phyloP scores from a whole-genome alignment of 2,888 invertebrate species.

The Dynastes maya region DNA sequence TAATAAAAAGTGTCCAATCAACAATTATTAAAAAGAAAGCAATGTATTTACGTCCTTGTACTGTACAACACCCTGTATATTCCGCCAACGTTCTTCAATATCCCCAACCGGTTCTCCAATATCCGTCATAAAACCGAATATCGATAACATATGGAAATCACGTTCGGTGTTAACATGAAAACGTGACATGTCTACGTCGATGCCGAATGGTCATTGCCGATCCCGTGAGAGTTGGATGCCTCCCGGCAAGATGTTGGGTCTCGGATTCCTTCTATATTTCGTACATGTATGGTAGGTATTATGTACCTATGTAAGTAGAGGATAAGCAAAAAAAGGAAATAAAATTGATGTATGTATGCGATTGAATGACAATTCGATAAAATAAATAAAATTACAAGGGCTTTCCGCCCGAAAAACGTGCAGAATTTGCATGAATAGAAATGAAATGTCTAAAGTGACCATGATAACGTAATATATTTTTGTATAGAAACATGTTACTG shows the following conservation, averaged over 20 bases:
- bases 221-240: constrained; percentile 20
- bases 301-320: no score
- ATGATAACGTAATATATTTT: no score
- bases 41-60: background rate
- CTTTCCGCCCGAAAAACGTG: no score
- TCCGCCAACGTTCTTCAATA: background rate
- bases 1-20: no score
- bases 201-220: constrained; percentile 10
- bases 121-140: constrained; percentile 19
- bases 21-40: background rate
- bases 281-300: no score
- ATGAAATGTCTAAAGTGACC: no score
- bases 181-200: constrained; percentile 34
- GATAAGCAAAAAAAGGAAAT: background rate
- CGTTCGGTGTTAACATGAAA: constrained; percentile 38
- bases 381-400: no score
- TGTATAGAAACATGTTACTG: no score
- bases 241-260: constrained; percentile 10
- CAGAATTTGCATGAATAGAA: no score
- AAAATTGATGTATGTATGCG: background rate
- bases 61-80: background rate
- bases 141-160: constrained; percentile 47
- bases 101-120: background rate
- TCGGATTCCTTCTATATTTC: no score
- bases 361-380: background rate